Evolutionary conservation across 2,113 vertebrate species (phyloP), one percentile per base, ranked within the genome.

Genomic region (Nothocercus julius): DNA sequence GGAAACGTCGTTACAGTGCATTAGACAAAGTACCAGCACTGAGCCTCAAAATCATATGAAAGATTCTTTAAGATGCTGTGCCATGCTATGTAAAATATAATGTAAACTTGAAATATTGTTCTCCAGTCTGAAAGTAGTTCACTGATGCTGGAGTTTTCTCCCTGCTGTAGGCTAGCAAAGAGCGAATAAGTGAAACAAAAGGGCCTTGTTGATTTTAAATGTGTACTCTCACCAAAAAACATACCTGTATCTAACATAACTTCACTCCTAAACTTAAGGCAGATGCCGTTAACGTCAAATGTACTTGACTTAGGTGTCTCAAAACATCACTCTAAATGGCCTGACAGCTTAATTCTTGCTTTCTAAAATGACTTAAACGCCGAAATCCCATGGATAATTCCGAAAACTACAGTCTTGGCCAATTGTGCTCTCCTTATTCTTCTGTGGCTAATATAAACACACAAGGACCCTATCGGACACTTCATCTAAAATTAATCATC

Each of bases 401-500:
- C 4, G 47, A 81, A 89, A 93, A 87, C 61, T 79, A 47, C 58
- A 91, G 85, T 44, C 30, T 42, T 73, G 66, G 19, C 70, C 61
- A 87, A 59, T 44, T 72, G 62, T 83, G 76, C 42, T 90, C 80
- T 87, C 85, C 85, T 91, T 78, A 83, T 28, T 85, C 79, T 88
- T 83, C 88, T 77, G 79, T 75, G 85, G 73, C 51, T 91, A 92
- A 90, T 67, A 70, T 28, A 92, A 95, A 92, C 82, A 95, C 47
- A 69, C 24, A 72, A 70, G 22, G 25, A 70, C 13, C 30, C 28
- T 85, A 85, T 61, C 72, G 80, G 80, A 81, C 34, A 75, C 64
- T 80, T 76, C 72, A 91, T 91, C 94, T 97, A 81, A 95, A 92
- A 94, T 88, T 90, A 94, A 86, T 88, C 85, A 68, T 81, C 83